Base-by-base conservation (phyloP, 2,888 invertebrate genomes). In the Tinea pellionella region DNA sequence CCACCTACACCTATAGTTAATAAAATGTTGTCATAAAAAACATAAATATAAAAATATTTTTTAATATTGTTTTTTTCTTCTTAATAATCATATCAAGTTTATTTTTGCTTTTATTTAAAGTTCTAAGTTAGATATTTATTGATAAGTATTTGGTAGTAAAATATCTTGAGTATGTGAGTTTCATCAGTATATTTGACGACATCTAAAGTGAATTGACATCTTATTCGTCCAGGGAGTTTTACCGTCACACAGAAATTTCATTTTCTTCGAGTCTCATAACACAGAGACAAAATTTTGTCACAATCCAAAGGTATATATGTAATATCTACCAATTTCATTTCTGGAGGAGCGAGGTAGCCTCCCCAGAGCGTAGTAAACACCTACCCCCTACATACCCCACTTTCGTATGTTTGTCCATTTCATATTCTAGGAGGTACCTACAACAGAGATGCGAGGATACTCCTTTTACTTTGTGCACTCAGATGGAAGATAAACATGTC, bases 301-400 rank as follows among this genome's bases (percentile, higher is more conserved):
- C 57, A 57, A 32, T 32, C 57, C 57, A 32, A 57, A 57, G 57
- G 57, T 57, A 32, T 57, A 16, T 57, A 57, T 57, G 57, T 57
- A 84, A 84, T 84, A 84, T 85, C 80, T 78, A 74, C 79, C 83
- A 84, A 84, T 85, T 84, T 86, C 83, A 84, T 86, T 82, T 80
- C 82, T 80, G 72, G 12, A 18, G 32, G 43, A 61, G 55, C 47
- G 32, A 57, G 12, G 32, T 73, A 71, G 68, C 75, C 82, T 86
- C 86, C 84, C 85, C 69, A 63, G 86, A 81, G 84, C 76, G 76
- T 75, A 77, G 82, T 84, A 83, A 85, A 83, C 79, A 82, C 79
- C 76, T 71, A 72, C 76, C 69, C 70, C 67, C 64, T 65, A 69
- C 72, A 65, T 41, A 32, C 66, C 65, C 65, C 64, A 69, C 68